phyloP scores from a whole-genome alignment of 2,113 vertebrate species.

The Galbula dea region DNA sequence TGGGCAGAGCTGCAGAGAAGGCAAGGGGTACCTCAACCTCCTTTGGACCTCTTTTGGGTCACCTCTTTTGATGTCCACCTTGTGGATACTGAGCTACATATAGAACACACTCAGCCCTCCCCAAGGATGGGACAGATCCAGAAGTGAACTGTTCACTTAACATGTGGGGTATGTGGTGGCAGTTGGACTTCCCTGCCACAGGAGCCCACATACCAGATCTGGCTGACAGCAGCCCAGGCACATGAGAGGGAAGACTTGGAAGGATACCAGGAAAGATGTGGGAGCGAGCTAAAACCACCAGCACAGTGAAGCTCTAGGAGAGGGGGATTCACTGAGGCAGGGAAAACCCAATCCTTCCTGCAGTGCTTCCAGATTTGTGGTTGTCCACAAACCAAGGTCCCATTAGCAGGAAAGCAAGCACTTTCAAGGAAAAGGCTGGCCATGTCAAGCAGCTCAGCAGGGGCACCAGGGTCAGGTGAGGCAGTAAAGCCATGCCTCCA shows the following conservation, averaged over 20 bases:
- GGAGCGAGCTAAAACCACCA: background rate
- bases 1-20: background rate
- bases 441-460: background rate
- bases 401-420: background rate
- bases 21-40: background rate
- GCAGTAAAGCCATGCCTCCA: background rate
- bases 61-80: background rate
- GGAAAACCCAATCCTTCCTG: background rate
- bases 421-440: background rate
- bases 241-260: background rate
- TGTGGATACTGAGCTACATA: background rate
- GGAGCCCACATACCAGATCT: background rate
- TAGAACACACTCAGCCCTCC: background rate
- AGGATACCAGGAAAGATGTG: background rate
- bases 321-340: background rate
- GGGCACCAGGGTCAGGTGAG: background rate
- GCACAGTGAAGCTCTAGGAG: background rate
- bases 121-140: background rate
- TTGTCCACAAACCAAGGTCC: background rate
- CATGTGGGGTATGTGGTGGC: background rate
- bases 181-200: background rate
- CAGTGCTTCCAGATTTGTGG: background rate
- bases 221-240: background rate
- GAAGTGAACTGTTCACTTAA: background rate
- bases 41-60: background rate